Evolutionary conservation across 2,113 vertebrate genomes (phyloP).

Genomic region (Brachyhypopomus occidentalis): DNA sequence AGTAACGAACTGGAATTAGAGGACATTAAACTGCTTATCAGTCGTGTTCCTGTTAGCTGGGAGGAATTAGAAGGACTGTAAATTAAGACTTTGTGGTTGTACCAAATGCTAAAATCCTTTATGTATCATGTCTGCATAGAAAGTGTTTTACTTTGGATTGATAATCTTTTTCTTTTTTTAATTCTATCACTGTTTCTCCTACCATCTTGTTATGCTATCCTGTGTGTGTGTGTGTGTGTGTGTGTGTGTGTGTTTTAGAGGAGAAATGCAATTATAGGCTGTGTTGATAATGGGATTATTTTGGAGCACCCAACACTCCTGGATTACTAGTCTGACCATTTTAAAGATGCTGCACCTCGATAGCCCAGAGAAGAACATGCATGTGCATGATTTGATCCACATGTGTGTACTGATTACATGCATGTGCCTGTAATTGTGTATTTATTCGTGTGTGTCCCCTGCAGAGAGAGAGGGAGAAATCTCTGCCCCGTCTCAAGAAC

Average conservation of each 20-base stretch:
- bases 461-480: neutral
- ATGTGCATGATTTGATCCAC: neutral
- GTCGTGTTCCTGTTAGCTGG: neutral
- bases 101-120: neutral
- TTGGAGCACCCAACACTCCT: constrained; percentile 67
- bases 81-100: neutral
- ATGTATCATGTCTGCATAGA: neutral
- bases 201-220: neutral
- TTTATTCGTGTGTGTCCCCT: constrained; percentile 34
- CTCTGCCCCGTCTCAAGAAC: neutral
- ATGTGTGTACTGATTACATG: neutral
- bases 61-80: neutral
- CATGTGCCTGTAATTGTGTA: constrained; percentile 14
- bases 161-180: neutral
- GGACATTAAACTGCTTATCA: neutral
- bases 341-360: constrained; percentile 38
- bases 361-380: constrained; percentile 13
- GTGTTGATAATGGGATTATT: constrained; percentile 67
- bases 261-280: constrained; percentile 63
- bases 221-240: constrained; percentile 9
- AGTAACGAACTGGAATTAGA: neutral
- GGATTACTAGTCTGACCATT: constrained; percentile 55
- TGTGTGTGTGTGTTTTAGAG: constrained; percentile 11
- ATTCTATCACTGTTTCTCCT: neutral
- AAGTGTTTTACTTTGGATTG: neutral